These are phyloP conservation scores for Morone chrysops DNA, from an alignment of 2,113 vertebrate genomes.

Conservation along the genomic window DNA sequence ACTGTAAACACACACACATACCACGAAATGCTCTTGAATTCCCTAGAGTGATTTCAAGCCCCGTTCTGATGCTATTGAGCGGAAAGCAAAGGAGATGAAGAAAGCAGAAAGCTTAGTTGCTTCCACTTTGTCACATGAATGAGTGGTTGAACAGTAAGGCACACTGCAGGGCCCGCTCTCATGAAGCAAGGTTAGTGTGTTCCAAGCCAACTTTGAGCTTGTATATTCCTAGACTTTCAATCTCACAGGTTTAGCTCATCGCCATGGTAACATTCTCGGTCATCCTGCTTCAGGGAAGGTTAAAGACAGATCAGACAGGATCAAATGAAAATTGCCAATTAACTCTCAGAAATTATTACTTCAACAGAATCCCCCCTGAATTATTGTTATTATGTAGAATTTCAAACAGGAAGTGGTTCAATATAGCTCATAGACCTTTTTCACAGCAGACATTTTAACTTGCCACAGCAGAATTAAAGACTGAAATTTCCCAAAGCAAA, in stretches of 20 bases:
- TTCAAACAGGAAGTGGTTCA: background rate
- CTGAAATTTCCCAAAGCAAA: background rate
- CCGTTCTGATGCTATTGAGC: conserved; percentile 28
- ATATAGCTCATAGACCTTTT: background rate
- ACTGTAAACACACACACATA: conserved; percentile 18
- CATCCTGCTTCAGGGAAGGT: conserved; percentile 2
- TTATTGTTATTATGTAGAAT: background rate
- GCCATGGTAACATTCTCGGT: background rate
- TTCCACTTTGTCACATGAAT: conserved; percentile 50
- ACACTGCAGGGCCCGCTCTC: conserved; percentile 1
- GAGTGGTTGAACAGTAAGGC: conserved; percentile 24
- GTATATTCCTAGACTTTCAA: background rate
- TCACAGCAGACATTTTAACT: background rate
- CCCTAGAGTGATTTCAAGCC: conserved; percentile 21
- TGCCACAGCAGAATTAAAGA: background rate
- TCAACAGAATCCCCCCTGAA: background rate
- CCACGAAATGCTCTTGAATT: background rate
- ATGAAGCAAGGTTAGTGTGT: conserved; percentile 5
- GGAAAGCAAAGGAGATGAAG: conserved; percentile 35
- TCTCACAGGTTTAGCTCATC: background rate
- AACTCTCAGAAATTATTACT: background rate
- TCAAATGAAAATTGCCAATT: conserved; percentile 6
- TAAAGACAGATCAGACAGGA: conserved; percentile 19
- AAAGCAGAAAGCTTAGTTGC: conserved; percentile 27
- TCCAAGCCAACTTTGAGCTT: conserved; percentile 14